Evolutionary conservation across 2,797 vertebrate species (phyloP).

Genomic region (Ceryle rudis): DNA sequence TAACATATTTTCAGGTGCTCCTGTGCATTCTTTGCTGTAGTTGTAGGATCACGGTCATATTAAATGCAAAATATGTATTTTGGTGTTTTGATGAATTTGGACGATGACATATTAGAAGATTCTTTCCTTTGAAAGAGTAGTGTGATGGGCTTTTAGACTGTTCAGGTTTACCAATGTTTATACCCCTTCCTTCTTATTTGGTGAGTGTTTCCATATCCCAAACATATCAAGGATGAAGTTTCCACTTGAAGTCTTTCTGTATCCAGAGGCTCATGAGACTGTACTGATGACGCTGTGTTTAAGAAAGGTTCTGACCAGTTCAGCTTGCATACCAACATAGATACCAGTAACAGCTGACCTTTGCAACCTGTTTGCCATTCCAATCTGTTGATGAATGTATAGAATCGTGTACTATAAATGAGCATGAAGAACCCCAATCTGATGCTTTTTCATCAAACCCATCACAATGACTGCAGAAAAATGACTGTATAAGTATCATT

Average conservation of each 20-base stretch:
- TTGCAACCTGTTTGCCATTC: background rate
- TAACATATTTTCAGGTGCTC: background rate
- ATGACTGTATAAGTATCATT: background rate
- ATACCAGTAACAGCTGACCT: background rate
- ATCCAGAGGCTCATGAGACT: background rate
- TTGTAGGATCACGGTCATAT: background rate
- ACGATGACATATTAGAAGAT: background rate
- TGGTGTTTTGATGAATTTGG: background rate
- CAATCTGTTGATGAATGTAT: rapidly evolving
- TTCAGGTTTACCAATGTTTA: no score
- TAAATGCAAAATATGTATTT: background rate
- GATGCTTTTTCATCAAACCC: background rate
- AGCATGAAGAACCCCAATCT: background rate
- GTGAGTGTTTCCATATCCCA: background rate
- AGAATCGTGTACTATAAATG: rapidly evolving
- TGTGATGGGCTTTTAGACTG: background rate
- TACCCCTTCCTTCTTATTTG: background rate
- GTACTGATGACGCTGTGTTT: background rate
- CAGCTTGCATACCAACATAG: background rate
- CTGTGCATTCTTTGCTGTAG: background rate
- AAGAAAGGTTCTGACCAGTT: background rate
- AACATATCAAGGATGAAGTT: background rate
- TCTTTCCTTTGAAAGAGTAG: background rate
- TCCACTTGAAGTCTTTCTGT: background rate
- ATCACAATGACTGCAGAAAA: background rate